Percentiles rank a stretch among this genome's conserved stretches.
Evolutionary conservation across 2,797 vertebrate genomes (phyloP).

Genomic region (Sciurus carolinensis): DNA sequence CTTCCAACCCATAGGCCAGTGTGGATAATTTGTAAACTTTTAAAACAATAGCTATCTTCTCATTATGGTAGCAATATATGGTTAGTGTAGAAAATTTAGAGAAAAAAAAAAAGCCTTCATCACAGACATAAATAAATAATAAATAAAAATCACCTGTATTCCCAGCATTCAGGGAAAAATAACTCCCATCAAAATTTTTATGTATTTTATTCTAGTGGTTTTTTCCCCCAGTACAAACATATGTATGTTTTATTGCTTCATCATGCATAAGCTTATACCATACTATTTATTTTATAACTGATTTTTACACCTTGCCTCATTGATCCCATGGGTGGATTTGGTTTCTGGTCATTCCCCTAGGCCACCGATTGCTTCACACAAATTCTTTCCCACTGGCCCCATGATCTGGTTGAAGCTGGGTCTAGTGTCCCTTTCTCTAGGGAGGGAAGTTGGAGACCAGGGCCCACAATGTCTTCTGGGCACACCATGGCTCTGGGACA

Average conservation of each 20-base stretch:
- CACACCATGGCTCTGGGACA: not conserved
- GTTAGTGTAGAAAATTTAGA: not conserved
- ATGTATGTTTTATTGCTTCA: not conserved
- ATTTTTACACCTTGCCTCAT: not conserved
- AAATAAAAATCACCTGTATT: not conserved
- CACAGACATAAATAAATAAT: not conserved
- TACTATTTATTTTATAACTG: not conserved
- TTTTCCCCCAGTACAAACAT: not conserved
- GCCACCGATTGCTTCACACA: not conserved
- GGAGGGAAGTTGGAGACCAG: not conserved
- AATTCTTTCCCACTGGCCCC: not conserved
- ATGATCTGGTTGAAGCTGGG: not conserved
- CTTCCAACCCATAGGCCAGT: not conserved
- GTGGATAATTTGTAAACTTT: not conserved
- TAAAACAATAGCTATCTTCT: not conserved
- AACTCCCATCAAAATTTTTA: not conserved
- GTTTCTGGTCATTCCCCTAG: not conserved
- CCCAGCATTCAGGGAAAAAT: not conserved
- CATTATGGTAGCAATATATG: not conserved
- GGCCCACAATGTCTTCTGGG: not conserved
- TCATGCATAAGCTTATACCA: not conserved
- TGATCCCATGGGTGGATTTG: not conserved
- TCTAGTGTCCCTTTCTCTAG: not conserved
- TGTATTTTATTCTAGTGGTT: not conserved
- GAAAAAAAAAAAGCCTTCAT: not conserved